Percentiles rank a stretch among this genome's conserved stretches.
Conservation (phyloP, 2,888 invertebrate species). For the Cephus sareptanus region DNA sequence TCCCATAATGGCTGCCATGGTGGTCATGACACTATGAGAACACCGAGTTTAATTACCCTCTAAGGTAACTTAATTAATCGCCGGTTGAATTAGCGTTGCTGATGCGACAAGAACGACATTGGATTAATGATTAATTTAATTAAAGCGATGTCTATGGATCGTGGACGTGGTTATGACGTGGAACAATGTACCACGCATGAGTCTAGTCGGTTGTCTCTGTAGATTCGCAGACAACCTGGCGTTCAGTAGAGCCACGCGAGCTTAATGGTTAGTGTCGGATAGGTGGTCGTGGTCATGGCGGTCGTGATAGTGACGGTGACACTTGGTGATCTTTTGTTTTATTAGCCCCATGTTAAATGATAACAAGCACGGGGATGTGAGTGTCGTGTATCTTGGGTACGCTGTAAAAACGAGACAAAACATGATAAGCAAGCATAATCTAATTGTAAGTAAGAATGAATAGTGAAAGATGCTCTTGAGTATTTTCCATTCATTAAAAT, state of each 20-base stretch:
- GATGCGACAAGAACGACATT: constrained; percentile 58
- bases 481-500: background rate
- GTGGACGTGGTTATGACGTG: constrained; percentile 32
- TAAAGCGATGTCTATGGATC: constrained; percentile 45
- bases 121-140: constrained; percentile 44
- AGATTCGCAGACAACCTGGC: constrained; percentile 25
- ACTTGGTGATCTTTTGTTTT: constrained; percentile 20
- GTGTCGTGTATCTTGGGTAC: constrained; percentile 42
- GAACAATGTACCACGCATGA: constrained; percentile 15
- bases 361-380: constrained; percentile 47
- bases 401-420: constrained; percentile 46
- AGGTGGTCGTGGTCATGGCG: constrained; percentile 9
- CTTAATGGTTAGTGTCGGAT: constrained; percentile 38
- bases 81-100: constrained; percentile 62
- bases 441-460: constrained; percentile 8
- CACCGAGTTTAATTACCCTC: background rate
- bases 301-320: background rate
- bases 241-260: constrained; percentile 26
- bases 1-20: background rate
- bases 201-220: constrained; percentile 12
- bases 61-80: constrained; percentile 2
- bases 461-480: background rate
- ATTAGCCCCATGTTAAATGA: constrained; percentile 44
- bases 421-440: constrained; percentile 36
- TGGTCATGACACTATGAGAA: background rate